phyloP scores from a whole-genome alignment of 2,888 invertebrate genomes.

The Heliconius erato region DNA sequence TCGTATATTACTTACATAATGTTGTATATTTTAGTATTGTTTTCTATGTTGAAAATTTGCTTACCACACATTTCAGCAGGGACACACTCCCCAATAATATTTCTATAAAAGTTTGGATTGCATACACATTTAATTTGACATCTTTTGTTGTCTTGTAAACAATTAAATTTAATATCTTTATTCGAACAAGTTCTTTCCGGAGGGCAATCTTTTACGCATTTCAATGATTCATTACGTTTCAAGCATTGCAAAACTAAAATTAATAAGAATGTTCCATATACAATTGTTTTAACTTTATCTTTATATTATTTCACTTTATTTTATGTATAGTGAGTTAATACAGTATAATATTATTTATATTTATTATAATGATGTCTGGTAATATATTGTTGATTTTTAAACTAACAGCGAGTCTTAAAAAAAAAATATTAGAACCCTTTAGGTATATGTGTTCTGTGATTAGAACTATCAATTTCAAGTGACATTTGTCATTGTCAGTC shows the following conservation, averaged over 20 bases:
- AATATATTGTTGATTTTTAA: background rate
- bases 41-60: background rate
- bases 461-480: background rate
- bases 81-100: slow-evolving; percentile 59
- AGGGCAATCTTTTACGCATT: slow-evolving; percentile 57
- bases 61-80: slow-evolving; percentile 59
- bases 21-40: background rate
- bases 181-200: slow-evolving; percentile 60
- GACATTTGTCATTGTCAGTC: background rate
- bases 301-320: background rate
- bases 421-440: background rate
- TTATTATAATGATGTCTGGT: too few relatives aligned
- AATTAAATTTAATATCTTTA: slow-evolving; percentile 54
- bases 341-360: too few relatives aligned
- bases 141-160: slow-evolving; percentile 48
- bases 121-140: slow-evolving; percentile 62
- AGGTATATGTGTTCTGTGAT: too few relatives aligned
- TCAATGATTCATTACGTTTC: slow-evolving; percentile 54
- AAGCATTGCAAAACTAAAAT: slow-evolving; percentile 53
- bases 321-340: background rate
- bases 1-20: background rate
- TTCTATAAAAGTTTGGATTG: slow-evolving; percentile 58
- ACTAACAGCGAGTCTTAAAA: background rate
- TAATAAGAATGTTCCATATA: background rate
- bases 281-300: background rate